Percentiles rank a stretch among this genome's conserved stretches.
Evolutionary conservation across 2,113 vertebrate species (phyloP).

Genomic region (Garra rufa): DNA sequence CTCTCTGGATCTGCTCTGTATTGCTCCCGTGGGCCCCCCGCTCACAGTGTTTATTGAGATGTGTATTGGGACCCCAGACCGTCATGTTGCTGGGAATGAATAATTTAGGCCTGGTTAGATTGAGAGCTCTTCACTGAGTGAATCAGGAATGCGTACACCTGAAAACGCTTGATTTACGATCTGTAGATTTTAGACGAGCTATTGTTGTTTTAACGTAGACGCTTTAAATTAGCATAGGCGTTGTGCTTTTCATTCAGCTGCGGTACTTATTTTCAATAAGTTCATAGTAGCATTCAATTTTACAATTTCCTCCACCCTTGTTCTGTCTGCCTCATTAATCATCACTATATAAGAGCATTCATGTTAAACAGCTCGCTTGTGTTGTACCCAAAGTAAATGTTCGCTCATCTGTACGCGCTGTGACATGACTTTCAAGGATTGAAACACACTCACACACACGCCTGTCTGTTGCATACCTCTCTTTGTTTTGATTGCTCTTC

Average conservation of each 20-base stretch:
- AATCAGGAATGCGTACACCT: slow-evolving; percentile 17
- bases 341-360: slow-evolving; percentile 7
- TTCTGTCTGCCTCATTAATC: slow-evolving; percentile 32
- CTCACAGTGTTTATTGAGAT: slow-evolving; percentile 49
- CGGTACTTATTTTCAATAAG: background rate
- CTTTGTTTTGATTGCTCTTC: slow-evolving; percentile 66
- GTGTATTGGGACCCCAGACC: slow-evolving; percentile 55
- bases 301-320: background rate
- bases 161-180: slow-evolving; percentile 35
- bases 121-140: slow-evolving; percentile 29
- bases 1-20: slow-evolving; percentile 10
- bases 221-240: background rate
- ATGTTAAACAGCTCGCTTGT: slow-evolving; percentile 6
- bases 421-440: slow-evolving; percentile 19
- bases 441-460: slow-evolving; percentile 26
- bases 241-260: background rate
- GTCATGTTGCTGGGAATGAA: slow-evolving; percentile 22
- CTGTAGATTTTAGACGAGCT: slow-evolving; percentile 20
- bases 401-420: slow-evolving; percentile 29
- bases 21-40: slow-evolving; percentile 33
- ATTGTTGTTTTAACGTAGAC: slow-evolving; percentile 23
- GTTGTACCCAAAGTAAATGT: slow-evolving; percentile 12
- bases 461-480: slow-evolving; percentile 25
- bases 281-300: background rate
- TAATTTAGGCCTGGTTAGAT: slow-evolving; percentile 39